Base-by-base conservation (phyloP, 2,888 invertebrate species). In the Apantesis nais region DNA sequence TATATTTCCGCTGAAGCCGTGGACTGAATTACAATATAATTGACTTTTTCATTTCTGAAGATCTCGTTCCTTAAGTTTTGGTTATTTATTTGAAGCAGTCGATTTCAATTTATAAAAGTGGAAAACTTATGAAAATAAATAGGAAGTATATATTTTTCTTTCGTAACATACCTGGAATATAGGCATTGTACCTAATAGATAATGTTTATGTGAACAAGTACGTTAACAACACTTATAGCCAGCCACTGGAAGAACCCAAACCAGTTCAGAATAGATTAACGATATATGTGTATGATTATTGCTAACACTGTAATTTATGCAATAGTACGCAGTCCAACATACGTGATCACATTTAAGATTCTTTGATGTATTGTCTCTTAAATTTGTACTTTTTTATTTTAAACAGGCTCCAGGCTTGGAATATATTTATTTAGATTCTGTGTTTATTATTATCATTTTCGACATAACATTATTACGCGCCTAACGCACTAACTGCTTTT, bases 11-110 rank as follows among this genome's bases (percentile, higher is more conserved):
- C 37, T 4, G 25, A n/a, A 52, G 39, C 58, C 16, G 39, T 62
- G 55, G 34, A 63, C n/a, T 41, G 58, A 63, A 44, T 63, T 63
- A 63, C 41, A 44, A 63, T 63, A 63, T 44, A 63, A 63, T 63
- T 44, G 63, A 63, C 41, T 63, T 63, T 63, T 44, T 34, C 22
- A 61, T 25, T 41, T 22, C 39, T 25, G 16, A 2, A 62, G 39
- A 62, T 16, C 16, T 63, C 29, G 25, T 63, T 63, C 22, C 44
- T 31, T 44, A 63, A 63, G 63, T 22, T 44, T 63, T 44, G 29
- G 31, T 41, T 44, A 63, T 63, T 29, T 63, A 63, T 31, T 63
- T 63, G 31, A 29, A 44, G 44, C 29, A 25, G 22, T 29, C 29
- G 58, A 29, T 58, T 58, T 29, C 29, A 55, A 25, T 55, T 29